Evolutionary conservation across 2,797 vertebrate genomes (phyloP).

Genomic region (Gouania willdenowi): DNA sequence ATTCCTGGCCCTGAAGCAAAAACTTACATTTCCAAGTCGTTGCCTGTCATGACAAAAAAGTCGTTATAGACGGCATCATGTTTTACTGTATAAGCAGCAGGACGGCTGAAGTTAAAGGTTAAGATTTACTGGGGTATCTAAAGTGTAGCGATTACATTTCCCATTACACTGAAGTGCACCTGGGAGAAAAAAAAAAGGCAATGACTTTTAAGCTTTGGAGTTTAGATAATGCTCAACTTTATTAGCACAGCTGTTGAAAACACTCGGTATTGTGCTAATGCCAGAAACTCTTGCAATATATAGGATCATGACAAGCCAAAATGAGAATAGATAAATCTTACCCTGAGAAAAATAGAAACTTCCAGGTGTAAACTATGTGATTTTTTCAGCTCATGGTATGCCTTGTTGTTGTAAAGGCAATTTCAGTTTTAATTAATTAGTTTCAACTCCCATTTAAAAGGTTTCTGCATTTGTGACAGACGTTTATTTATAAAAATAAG

Average conservation of each 20-base stretch:
- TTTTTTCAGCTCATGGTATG: too few species aligned
- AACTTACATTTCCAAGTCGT: constrained; percentile 34
- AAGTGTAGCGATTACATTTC: constrained; percentile 1
- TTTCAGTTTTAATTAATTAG: too few species aligned
- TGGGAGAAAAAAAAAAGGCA: neutral
- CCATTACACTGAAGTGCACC: neutral
- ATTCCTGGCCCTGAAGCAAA: constrained; percentile 17
- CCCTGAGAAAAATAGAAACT: too few species aligned
- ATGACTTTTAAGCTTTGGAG: too few species aligned
- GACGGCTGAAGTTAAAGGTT: constrained; percentile 13
- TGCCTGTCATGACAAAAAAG: constrained; percentile 20
- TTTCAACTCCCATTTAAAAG: too few species aligned
- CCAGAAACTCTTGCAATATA: neutral
- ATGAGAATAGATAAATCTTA: too few species aligned
- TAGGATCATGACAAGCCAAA: neutral
- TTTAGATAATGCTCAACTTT: neutral
- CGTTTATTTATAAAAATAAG: too few species aligned
- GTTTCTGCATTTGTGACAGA: too few species aligned
- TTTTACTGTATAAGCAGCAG: constrained; percentile 7
- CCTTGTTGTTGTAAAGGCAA: too few species aligned
- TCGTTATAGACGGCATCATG: constrained; percentile 12
- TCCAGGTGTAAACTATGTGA: too few species aligned
- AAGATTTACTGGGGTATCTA: constrained; percentile 8
- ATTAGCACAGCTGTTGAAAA: neutral
- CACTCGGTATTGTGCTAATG: neutral